Conservation (phyloP, 1,140 invertebrate genomes). For the Hesperophylax magnus region DNA sequence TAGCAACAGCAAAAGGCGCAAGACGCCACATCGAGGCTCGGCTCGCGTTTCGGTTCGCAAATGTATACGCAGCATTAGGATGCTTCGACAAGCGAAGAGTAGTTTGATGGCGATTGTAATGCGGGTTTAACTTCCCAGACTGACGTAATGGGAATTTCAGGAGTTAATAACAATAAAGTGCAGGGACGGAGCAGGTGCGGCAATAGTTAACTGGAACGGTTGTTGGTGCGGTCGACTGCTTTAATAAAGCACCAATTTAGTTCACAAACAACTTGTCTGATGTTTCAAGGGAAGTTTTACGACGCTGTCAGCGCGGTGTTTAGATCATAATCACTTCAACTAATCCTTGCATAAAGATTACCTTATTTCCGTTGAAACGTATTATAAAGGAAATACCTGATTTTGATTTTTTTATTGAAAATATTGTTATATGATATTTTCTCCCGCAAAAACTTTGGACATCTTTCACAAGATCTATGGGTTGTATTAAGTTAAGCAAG, state of each 20-base stretch:
- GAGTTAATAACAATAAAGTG: conserved; percentile 56
- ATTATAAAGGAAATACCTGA: too few relatives aligned
- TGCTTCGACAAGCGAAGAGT: background rate
- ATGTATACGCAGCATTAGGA: too few relatives aligned
- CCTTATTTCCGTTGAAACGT: too few relatives aligned
- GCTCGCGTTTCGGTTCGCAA: too few relatives aligned
- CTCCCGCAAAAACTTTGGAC: too few relatives aligned
- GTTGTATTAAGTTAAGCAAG: too few relatives aligned
- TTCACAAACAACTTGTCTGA: conserved; percentile 1
- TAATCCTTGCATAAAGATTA: background rate
- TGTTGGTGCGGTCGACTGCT: conserved; percentile 23
- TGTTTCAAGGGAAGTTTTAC: background rate
- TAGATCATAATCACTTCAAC: background rate
- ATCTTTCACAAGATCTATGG: too few relatives aligned
- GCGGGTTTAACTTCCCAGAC: conserved; percentile 25
- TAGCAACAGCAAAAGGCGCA: too few relatives aligned
- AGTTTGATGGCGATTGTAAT: background rate
- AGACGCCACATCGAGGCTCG: too few relatives aligned
- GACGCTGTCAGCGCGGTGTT: background rate
- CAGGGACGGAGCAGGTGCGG: conserved; percentile 48
- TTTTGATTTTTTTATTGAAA: too few relatives aligned
- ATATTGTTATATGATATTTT: too few relatives aligned
- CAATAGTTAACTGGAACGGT: conserved; percentile 40
- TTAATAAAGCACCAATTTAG: conserved; percentile 19
- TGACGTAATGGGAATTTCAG: conserved; percentile 50